Conservation (phyloP, 2,113 vertebrate genomes). For the Engraulis encrasicolus region DNA sequence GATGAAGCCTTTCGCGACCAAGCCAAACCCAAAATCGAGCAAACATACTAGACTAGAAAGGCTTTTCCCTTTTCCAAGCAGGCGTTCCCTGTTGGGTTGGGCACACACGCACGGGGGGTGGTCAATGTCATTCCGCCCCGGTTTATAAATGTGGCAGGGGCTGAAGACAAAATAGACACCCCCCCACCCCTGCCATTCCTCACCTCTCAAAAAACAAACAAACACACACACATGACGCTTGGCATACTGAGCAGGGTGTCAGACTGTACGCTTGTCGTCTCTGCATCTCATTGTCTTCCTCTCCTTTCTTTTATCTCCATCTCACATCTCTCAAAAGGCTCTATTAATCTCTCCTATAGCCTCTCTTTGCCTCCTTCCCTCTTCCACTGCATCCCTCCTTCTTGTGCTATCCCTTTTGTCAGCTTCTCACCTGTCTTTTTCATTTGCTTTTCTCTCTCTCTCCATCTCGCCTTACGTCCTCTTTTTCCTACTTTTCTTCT, state of each 20-base stretch:
- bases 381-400: background rate
- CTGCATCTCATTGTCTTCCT: background rate
- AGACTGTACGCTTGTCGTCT: background rate
- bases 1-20: background rate
- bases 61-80: background rate
- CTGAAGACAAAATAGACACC: too few relatives aligned
- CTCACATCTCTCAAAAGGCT: constrained; percentile 1
- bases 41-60: constrained; percentile 8
- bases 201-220: background rate
- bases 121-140: constrained; percentile 4
- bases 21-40: background rate
- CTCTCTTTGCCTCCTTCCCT: background rate
- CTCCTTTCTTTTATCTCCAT: background rate
- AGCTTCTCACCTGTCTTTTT: background rate
- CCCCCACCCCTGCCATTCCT: too few relatives aligned
- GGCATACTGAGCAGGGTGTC: constrained; percentile 5
- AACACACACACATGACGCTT: background rate
- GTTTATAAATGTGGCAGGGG: background rate
- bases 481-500: background rate
- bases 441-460: background rate
- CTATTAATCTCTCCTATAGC: background rate
- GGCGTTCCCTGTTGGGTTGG: background rate
- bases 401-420: background rate
- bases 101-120: background rate
- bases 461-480: background rate